Evolutionary conservation across 2,888 invertebrate species (phyloP), one percentile per base, ranked within the genome.

Genomic region (Pteria penguin): DNA sequence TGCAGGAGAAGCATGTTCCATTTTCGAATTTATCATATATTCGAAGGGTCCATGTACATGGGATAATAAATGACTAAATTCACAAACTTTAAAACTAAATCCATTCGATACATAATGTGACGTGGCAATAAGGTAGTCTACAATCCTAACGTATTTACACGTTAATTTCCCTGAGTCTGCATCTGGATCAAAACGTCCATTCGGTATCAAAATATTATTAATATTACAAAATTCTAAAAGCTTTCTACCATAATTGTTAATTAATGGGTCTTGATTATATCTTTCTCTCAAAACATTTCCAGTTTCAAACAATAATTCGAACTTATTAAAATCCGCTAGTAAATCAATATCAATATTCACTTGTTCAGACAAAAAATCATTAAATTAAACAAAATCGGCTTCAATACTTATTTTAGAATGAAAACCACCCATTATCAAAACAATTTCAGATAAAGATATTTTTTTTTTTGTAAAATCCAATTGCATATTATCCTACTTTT

Each of bases 201-300:
- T 62, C 36, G 57, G 24, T 33, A 72, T 72, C 33, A 65, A 32
- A 8, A 52, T 26, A 32, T 63, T 55, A 72, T 22, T 45, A 22
- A 45, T 58, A 55, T 68, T 68, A 74, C 52, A 74, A 1, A 65
- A 45, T 26, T 65, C 31, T 60, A 60, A 31, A 14, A 63, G 32
- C 36, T 14, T 31, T 22, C 14, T 22, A 1, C 55, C 72, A 65
- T 54, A 65, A 24, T 29, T 72, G 65, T 72, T 63, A 29, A 22
- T 5, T 2, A 52, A 33, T n/a, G 29, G 18, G 31, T 52, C 60
- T 5, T 52, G 11, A 22, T 24, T 18, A 27, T 14, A 31, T 24
- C 66, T 67, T 45, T 24, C 24, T 14, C 68, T n/a, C 27, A 36
- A 22, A 54, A 22, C 2, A 18, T 11, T n/a, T n/a, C 29, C 45